Percentiles rank a stretch among this genome's conserved stretches.
These are phyloP conservation scores for Turritopsis rubra DNA, from an alignment of 30 jellyfish, hydroid and myxozoan species.

Conservation along the genomic window DNA sequence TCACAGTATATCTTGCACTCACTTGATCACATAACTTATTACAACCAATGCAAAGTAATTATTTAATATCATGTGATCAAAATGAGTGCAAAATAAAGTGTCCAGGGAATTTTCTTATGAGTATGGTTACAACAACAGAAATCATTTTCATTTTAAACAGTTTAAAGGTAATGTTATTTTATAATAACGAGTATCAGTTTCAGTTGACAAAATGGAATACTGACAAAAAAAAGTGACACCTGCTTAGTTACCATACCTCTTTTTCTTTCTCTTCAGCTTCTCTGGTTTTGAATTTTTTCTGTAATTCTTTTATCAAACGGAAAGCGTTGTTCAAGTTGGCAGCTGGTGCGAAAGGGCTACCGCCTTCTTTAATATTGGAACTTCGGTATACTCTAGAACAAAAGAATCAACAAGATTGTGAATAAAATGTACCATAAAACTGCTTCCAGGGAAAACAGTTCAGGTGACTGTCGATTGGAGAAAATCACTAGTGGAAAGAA, in stretches of 20 bases:
- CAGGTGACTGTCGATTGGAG: too few relatives aligned
- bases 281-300: conserved; percentile 90
- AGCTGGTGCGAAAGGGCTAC: conserved; percentile 62
- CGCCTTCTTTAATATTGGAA: conserved; percentile 76
- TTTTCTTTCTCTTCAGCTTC: conserved; percentile 95
- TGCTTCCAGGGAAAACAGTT: not conserved
- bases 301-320: conserved; percentile 90
- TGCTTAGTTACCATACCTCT: conserved; percentile 55
- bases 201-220: not conserved
- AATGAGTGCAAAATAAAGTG: too few relatives aligned
- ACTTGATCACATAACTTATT: too few relatives aligned
- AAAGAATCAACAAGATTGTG: not conserved
- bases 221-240: not conserved
- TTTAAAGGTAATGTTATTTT: too few relatives aligned
- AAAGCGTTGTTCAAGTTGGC: conserved; percentile 83
- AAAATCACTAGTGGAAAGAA: too few relatives aligned
- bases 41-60: too few relatives aligned
- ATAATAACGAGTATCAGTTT: not conserved
- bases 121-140: too few relatives aligned
- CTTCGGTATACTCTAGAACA: conserved; percentile 78
- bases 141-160: too few relatives aligned
- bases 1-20: too few relatives aligned
- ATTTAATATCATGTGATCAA: too few relatives aligned
- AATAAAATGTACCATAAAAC: not conserved
- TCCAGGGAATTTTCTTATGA: too few relatives aligned